phyloP scores from a whole-genome alignment of 2,888 invertebrate genomes.

The Seira ritae region DNA sequence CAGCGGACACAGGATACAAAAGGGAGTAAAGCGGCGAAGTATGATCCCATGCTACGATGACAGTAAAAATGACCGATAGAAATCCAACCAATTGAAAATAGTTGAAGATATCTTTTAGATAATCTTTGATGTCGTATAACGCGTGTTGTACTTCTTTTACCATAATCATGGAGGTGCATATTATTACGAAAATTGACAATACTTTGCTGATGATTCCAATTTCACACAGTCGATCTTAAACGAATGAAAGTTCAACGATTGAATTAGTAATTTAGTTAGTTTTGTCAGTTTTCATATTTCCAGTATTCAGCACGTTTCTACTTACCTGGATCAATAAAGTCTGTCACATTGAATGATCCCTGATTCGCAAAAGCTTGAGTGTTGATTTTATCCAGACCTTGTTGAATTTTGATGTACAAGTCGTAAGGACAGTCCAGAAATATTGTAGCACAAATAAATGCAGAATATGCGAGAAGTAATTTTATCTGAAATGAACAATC shows the following conservation, averaged over 20 bases:
- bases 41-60: constrained; percentile 59
- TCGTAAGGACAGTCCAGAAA: constrained; percentile 65
- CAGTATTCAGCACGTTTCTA: no score
- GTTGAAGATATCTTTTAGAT: constrained; percentile 61
- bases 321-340: constrained; percentile 33
- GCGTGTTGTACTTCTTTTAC: constrained; percentile 63
- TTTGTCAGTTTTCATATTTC: no score
- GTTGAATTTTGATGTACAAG: constrained; percentile 19
- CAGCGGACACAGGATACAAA: constrained; percentile 65
- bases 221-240: constrained; percentile 43
- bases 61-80: constrained; percentile 48
- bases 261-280: no score
- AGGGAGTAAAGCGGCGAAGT: constrained; percentile 47
- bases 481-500: constrained; percentile 27
- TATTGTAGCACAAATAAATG: constrained; percentile 55
- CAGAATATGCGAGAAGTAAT: constrained; percentile 50
- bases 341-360: constrained; percentile 24
- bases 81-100: constrained; percentile 63
- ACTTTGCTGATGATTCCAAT: constrained; percentile 43
- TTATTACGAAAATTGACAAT: constrained; percentile 41
- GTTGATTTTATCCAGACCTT: constrained; percentile 21
- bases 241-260: no score
- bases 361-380: background rate
- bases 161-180: constrained; percentile 24
- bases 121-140: constrained; percentile 57